These are phyloP conservation scores for Astatoreochromis straeleni DNA, from an alignment of 2,113 vertebrate genomes.

Conservation along the genomic window DNA sequence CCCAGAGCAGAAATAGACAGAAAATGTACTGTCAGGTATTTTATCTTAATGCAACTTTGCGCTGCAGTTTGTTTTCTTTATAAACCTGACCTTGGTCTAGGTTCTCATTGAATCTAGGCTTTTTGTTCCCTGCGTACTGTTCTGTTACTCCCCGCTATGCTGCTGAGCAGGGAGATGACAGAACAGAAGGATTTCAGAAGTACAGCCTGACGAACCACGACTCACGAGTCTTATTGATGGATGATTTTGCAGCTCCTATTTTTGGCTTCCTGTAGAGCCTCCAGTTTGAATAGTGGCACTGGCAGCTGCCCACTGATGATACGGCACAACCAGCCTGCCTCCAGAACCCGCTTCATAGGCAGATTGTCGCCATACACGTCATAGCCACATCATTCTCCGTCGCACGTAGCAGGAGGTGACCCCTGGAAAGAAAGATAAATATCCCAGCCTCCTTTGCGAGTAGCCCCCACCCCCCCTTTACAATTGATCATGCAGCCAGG, in stretches of 20 bases:
- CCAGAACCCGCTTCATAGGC: slow-evolving; percentile 12
- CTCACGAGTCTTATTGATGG: slow-evolving; percentile 19
- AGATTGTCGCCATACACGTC: slow-evolving; percentile 3
- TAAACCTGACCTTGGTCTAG: not conserved
- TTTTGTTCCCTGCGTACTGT: not conserved
- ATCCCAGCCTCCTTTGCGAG: not conserved
- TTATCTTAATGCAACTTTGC: not conserved
- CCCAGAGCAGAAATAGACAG: rapidly evolving
- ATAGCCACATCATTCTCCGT: not conserved
- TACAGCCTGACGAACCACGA: not conserved
- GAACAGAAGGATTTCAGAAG: slow-evolving; percentile 11
- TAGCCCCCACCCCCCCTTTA: not conserved
- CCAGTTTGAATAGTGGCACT: not conserved
- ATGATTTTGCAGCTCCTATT: slow-evolving; percentile 50
- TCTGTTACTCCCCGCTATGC: not conserved
- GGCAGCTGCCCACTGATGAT: slow-evolving; percentile 30
- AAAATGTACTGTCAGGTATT: not conserved
- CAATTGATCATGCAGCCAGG: not conserved
- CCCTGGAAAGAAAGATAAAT: slow-evolving; percentile 24
- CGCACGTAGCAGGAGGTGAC: slow-evolving; percentile 14
- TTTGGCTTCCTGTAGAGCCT: slow-evolving; percentile 23
- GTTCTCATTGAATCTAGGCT: not conserved
- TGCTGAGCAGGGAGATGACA: not conserved
- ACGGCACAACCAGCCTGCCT: slow-evolving; percentile 14
- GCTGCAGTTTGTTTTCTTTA: not conserved